Percentiles rank a stretch among this genome's conserved stretches.
Evolutionary conservation across 2,797 vertebrate species (phyloP).

Genomic region (Lerista edwardsae): DNA sequence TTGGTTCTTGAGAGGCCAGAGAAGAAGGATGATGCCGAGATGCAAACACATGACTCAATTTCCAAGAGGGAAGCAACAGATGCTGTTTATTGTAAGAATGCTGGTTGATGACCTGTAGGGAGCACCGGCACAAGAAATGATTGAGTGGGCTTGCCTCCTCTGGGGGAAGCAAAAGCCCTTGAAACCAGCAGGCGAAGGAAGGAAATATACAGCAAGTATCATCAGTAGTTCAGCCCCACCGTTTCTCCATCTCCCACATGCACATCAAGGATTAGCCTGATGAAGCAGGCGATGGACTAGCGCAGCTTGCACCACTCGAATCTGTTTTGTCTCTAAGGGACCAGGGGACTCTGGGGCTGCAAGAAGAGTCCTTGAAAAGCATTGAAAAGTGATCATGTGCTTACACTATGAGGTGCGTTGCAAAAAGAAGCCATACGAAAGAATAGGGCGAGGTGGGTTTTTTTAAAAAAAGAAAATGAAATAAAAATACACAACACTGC

Average conservation of each 20-base stretch:
- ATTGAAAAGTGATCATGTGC: conserved; percentile 41
- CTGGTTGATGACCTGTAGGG: conserved; percentile 6
- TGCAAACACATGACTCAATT: conserved; percentile 18
- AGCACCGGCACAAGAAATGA: not conserved
- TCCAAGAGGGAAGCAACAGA: conserved; percentile 14
- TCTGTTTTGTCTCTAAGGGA: not conserved
- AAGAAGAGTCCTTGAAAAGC: conserved; percentile 17
- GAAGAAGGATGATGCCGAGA: not conserved
- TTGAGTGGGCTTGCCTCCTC: conserved; percentile 2
- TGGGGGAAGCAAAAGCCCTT: conserved; percentile 26
- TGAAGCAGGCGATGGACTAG: not conserved
- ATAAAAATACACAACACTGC: too few species aligned
- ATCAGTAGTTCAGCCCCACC: not conserved
- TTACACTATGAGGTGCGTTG: not conserved
- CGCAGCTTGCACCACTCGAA: not conserved
- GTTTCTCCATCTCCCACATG: conserved; percentile 29
- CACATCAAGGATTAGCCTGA: not conserved
- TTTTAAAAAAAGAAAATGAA: too few species aligned
- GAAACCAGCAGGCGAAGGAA: conserved; percentile 37
- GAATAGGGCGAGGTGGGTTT: not conserved
- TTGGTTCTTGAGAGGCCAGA: conserved; percentile 13
- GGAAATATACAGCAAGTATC: not conserved
- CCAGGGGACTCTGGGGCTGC: not conserved
- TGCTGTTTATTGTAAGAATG: not conserved
- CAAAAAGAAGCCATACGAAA: not conserved